These are phyloP conservation scores for Ferrisia virgata DNA, from an alignment of 2,888 invertebrate species.

Conservation along the genomic window DNA sequence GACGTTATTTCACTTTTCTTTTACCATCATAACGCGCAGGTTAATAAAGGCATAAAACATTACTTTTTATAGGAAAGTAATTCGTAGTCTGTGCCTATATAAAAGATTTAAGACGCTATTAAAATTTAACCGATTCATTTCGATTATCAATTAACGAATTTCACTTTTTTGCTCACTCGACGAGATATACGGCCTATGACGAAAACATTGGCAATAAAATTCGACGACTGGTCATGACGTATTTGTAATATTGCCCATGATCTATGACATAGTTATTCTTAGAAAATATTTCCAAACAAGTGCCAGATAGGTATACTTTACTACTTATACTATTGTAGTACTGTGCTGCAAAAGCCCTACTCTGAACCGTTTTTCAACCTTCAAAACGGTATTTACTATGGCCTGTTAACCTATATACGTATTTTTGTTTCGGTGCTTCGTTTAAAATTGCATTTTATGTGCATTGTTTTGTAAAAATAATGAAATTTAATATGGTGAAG, in stretches of 20 bases:
- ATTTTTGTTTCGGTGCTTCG: too few relatives aligned
- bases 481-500: too few relatives aligned
- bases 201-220: background rate
- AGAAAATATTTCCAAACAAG: background rate
- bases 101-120: background rate
- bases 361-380: background rate
- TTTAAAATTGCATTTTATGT: too few relatives aligned
- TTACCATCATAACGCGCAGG: too few relatives aligned
- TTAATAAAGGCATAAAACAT: too few relatives aligned
- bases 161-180: background rate
- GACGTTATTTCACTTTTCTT: background rate
- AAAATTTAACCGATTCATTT: background rate
- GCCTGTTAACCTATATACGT: background rate
- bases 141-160: background rate
- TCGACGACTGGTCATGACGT: background rate
- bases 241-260: background rate
- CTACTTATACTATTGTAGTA: too few relatives aligned
- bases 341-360: background rate
- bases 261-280: slow-evolving; percentile 1
- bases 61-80: background rate
- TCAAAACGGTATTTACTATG: background rate
- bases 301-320: background rate
- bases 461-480: too few relatives aligned
- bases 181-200: background rate
- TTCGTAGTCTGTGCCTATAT: background rate